Evolutionary conservation across 2,888 invertebrate genomes (phyloP).

Genomic region (Pycnomerus fuliginosus): DNA sequence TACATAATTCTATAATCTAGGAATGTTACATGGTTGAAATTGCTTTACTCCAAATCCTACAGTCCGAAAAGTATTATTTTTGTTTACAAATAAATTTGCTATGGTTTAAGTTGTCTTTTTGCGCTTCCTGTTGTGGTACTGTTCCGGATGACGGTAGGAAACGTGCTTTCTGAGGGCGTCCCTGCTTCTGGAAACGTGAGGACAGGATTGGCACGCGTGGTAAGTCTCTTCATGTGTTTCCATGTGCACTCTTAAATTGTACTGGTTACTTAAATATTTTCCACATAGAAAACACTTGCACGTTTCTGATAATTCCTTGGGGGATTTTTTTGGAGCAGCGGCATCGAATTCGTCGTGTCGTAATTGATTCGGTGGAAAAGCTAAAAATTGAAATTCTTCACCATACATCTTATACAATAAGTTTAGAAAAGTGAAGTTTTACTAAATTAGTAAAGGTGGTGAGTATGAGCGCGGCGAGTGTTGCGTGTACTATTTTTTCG

Average conservation of each 20-base stretch:
- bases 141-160: slow-evolving; percentile 77
- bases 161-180: slow-evolving; percentile 88
- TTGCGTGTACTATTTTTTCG: too few relatives aligned
- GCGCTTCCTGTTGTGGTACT: slow-evolving; percentile 53
- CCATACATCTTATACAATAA: too few relatives aligned
- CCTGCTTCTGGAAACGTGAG: slow-evolving; percentile 82
- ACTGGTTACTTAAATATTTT: slow-evolving; percentile 87
- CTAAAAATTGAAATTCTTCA: too few relatives aligned
- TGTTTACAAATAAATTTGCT: slow-evolving; percentile 15
- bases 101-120: slow-evolving; percentile 37
- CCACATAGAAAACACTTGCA: slow-evolving; percentile 78
- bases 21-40: slow-evolving; percentile 12
- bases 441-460: too few relatives aligned
- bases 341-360: not conserved
- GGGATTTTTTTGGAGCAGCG: slow-evolving; percentile 17
- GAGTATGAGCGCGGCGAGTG: too few relatives aligned
- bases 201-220: slow-evolving; percentile 84
- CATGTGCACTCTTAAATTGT: slow-evolving; percentile 86
- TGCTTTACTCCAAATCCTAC: slow-evolving; percentile 9
- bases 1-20: slow-evolving; percentile 12
- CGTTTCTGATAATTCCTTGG: slow-evolving; percentile 43
- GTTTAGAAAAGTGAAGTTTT: too few relatives aligned
- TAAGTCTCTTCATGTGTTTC: slow-evolving; percentile 88
- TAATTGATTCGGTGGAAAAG: too few relatives aligned
- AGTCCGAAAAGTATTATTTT: slow-evolving; percentile 7